phyloP scores from a whole-genome alignment of 1,140 invertebrate genomes.

The Microvelia longipes region DNA sequence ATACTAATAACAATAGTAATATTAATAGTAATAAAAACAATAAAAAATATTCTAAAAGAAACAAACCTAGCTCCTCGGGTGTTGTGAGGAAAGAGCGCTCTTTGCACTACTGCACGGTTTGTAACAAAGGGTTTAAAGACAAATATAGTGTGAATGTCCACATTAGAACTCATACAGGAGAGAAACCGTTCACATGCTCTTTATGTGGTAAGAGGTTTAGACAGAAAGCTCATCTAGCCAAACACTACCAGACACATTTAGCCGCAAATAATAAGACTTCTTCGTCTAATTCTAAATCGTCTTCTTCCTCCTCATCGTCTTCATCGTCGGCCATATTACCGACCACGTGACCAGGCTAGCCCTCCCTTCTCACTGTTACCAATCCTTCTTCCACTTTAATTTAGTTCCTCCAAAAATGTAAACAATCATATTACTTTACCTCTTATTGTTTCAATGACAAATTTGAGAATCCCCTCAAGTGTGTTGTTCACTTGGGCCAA shows the following conservation, averaged over 20 bases:
- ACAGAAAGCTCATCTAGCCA: constrained; percentile 92
- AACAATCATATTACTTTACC: not conserved
- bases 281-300: not conserved
- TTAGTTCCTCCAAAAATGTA: not conserved
- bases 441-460: not conserved
- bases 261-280: constrained; percentile 30
- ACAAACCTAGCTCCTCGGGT: constrained; percentile 10
- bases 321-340: not conserved
- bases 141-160: constrained; percentile 87
- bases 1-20: constrained; percentile 19
- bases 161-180: constrained; percentile 76
- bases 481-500: not conserved
- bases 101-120: constrained; percentile 77
- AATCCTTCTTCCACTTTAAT: not conserved
- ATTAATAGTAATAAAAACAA: constrained; percentile 15
- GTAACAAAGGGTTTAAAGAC: constrained; percentile 83
- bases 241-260: constrained; percentile 91
- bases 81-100: constrained; percentile 57
- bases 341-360: not conserved
- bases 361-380: not conserved
- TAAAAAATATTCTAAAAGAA: constrained; percentile 23
- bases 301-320: not conserved
- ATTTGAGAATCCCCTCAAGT: not conserved
- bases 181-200: constrained; percentile 78
- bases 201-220: constrained; percentile 80